These are phyloP conservation scores for Peromyscus leucopus DNA, from an alignment of 2,113 vertebrate species.

Conservation along the genomic window DNA sequence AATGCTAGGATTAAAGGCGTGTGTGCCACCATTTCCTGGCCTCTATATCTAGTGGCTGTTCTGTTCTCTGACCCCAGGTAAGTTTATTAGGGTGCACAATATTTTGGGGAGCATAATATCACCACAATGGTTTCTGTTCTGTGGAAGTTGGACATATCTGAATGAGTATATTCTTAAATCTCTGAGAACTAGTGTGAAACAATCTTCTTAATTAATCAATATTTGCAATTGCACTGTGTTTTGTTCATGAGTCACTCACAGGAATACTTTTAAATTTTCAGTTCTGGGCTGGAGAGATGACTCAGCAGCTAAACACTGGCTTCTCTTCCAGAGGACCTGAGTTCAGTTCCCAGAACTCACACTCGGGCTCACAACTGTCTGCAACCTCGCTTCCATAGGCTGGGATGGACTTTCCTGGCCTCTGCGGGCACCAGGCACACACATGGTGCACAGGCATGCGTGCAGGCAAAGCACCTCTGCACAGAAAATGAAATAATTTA, in stretches of 20 bases:
- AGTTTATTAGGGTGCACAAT: too few species aligned
- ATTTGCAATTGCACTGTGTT: not conserved
- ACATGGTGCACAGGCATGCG: not conserved
- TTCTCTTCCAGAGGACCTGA: not conserved
- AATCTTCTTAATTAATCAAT: not conserved
- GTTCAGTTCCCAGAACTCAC: not conserved
- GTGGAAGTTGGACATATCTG: not conserved
- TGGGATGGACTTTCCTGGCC: not conserved
- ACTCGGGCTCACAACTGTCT: not conserved
- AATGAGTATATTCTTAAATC: not conserved
- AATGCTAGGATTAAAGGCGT: too few species aligned
- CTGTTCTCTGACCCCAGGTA: too few species aligned
- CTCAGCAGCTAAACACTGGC: not conserved
- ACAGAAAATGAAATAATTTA: not conserved
- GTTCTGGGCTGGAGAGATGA: not conserved
- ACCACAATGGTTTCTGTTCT: not conserved
- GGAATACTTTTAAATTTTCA: not conserved
- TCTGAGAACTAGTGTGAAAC: not conserved
- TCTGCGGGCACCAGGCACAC: not conserved
- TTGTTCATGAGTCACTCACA: not conserved
- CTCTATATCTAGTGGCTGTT: too few species aligned
- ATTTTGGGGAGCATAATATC: too few species aligned
- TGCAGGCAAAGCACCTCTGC: not conserved
- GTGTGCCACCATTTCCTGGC: too few species aligned
- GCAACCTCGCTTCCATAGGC: not conserved